phyloP scores from a whole-genome alignment of 92 coral and sea anemone species.

The Siderastrea radians region DNA sequence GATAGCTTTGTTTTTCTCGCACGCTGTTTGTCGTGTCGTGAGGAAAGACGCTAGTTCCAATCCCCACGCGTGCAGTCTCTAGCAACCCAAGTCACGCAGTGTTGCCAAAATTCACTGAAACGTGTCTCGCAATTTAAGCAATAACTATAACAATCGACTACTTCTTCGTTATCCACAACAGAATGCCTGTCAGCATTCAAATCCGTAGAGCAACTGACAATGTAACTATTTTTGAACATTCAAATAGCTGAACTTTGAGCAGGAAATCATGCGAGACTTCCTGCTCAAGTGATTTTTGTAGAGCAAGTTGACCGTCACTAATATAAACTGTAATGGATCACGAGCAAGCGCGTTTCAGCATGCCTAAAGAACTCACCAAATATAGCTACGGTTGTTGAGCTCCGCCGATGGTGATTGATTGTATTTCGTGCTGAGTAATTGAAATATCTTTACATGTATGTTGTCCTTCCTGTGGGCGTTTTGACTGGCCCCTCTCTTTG shows the following conservation, averaged over 20 bases:
- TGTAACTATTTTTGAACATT: background rate
- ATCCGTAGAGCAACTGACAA: background rate
- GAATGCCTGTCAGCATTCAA: background rate
- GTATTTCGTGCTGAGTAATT: background rate
- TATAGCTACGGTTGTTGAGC: background rate
- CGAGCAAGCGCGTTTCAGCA: constrained; percentile 25
- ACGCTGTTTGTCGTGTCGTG: constrained; percentile 20
- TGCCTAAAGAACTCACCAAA: background rate
- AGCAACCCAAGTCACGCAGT: constrained; percentile 37
- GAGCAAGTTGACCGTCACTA: background rate
- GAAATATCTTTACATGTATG: background rate
- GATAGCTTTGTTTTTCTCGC: constrained; percentile 39
- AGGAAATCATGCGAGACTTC: constrained; percentile 19
- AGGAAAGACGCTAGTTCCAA: constrained; percentile 39
- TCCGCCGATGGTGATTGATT: background rate
- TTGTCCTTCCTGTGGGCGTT: background rate
- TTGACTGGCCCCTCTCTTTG: background rate
- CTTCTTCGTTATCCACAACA: background rate
- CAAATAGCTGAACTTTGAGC: background rate
- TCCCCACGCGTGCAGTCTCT: constrained; percentile 13
- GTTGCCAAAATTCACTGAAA: background rate
- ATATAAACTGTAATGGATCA: background rate
- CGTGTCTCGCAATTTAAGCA: background rate
- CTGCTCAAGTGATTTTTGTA: background rate
- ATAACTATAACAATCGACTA: background rate